Evolutionary conservation across 2,113 vertebrate species (phyloP), one percentile per base, ranked within the genome.

Genomic region (Vidua macroura): DNA sequence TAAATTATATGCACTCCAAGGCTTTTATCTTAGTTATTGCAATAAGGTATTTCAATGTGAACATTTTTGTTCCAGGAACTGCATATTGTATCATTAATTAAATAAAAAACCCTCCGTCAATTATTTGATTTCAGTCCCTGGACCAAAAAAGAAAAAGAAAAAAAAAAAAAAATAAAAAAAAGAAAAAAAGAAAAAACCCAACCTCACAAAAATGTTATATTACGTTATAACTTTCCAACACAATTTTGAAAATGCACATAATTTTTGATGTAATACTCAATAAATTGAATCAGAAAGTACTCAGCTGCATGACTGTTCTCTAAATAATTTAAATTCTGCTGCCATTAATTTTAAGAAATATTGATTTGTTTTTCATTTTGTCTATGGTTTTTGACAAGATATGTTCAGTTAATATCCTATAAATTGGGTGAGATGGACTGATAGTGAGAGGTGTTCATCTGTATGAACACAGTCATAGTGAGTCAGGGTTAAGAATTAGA

Each of bases 221-320:
- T 39, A 43, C 9, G 24, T 83, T 74, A 25, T 20, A 66, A 4
- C 5, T 91, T 92, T 88, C 51, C 58, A 77, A 39, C 5, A 37
- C 7, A 70, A 37, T 56, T 88, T 92, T 83, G 37, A 21, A 83
- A 85, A 85, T 76, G 22, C 15, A 76, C 13, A 60, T 81, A 51
- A 39, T 70, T 88, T 90, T 90, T 17, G 20, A 67, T 1, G 3
- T 41, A 80, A 69, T 76, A 62, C 63, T 70, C 27, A 52, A 35
- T 56, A 91, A 95, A 87, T 37, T 93, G 19, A 87, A 91, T 76
- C 66, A 49, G 15, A 89, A 85, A 79, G 39, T 60, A 41, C 35
- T 87, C 68, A 72, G 31, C 28, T 84, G 25, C 6, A 52, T 75
- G 35, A 55, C 27, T 89, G 7, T 68, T 89, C 74, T 68, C 30